A percentile compares a stretch with the other conserved stretches of the same genome.
Conservation (phyloP, 2,888 invertebrate species). For the Agriopis aurantiaria region DNA sequence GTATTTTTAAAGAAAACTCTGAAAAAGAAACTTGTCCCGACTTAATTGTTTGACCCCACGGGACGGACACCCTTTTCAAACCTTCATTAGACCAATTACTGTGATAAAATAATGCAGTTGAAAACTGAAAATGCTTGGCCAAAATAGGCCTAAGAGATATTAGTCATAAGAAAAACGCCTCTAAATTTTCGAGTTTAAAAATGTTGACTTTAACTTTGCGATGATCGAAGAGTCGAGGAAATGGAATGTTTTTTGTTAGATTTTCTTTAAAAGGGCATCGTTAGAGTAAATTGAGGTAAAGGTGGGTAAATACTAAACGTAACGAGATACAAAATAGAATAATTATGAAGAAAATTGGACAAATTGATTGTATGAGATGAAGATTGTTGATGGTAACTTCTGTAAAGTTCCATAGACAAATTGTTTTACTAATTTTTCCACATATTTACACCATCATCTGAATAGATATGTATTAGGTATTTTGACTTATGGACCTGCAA, state of each 20-base stretch:
- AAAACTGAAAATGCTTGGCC: conserved; percentile 29
- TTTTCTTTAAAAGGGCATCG: conserved; percentile 70
- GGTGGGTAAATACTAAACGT: conserved; percentile 68
- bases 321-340: conserved; percentile 58
- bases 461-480: too few relatives aligned
- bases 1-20: conserved; percentile 53
- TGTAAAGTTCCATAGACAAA: too few relatives aligned
- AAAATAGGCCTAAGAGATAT: conserved; percentile 45
- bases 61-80: conserved; percentile 72
- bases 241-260: conserved; percentile 68
- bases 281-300: conserved; percentile 79
- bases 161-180: conserved; percentile 33
- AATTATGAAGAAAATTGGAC: conserved; percentile 56
- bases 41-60: conserved; percentile 74
- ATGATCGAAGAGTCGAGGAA: conserved; percentile 51
- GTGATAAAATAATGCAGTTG: conserved; percentile 46
- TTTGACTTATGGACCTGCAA: too few relatives aligned
- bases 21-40: conserved; percentile 53
- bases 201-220: conserved; percentile 47
- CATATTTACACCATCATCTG: too few relatives aligned
- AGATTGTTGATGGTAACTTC: too few relatives aligned
- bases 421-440: too few relatives aligned
- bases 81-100: conserved; percentile 77
- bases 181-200: conserved; percentile 14
- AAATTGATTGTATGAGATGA: conserved; percentile 53